Evolutionary conservation across 2,797 vertebrate genomes (phyloP), one percentile per base, ranked within the genome.

Genomic region (Craterocephalus amniculus): DNA sequence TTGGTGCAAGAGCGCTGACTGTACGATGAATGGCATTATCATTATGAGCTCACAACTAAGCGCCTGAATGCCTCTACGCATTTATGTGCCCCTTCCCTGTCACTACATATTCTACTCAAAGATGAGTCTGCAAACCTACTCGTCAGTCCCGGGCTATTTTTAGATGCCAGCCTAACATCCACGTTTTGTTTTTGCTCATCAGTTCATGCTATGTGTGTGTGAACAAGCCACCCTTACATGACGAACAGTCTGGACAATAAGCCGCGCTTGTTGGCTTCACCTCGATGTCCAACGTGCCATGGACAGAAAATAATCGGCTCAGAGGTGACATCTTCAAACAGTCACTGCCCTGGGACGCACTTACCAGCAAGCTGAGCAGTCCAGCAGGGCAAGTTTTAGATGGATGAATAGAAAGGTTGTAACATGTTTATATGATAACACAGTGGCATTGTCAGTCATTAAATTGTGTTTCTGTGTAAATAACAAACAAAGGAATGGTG

Each of bases 1-100:
- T 60, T 16, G n/a, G 35, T 74, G 84, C 71, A 78, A 80, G 72
- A 67, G 38, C 68, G 63, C 29, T 62, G 72, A 75, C 72, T 80
- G 67, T 79, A 78, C 63, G 63, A 79, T 72, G 77, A 78, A 84
- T 57, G 43, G 58, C 62, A 74, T 83, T 78, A 72, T 56, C 77
- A 75, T 79, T 83, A 83, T 74, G 72, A 85, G 60, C 78, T 61
- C 76, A 56, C 67, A 57, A 59, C 48, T 67, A 59, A 75, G 52
- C 60, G 57, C 58, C 54, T 65, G 72, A 72, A 63, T 63, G 34
- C 51, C 26, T 72, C 36, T 45, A 18, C 80, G 61, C 36, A n/a
- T 61, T 56, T 66, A 13, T 51, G n/a, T 63, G 58, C 29, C 48
- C 56, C 63, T 26, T 80, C 43, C 49, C 52, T 57, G 72, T 83